These are phyloP conservation scores for Augiades crinisus DNA, from an alignment of 2,888 invertebrate species.

Conservation along the genomic window DNA sequence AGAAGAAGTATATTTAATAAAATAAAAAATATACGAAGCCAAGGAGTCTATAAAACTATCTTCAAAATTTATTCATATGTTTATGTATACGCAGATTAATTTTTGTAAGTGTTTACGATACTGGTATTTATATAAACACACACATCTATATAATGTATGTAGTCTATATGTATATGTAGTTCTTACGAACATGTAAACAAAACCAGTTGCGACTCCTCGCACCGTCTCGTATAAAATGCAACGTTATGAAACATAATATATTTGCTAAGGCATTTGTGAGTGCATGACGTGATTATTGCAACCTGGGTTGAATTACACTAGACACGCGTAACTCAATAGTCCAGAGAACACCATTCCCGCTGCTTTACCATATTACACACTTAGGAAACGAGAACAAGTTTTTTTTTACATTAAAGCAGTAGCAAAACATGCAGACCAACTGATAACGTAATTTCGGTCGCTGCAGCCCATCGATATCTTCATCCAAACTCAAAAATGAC, in stretches of 20 bases:
- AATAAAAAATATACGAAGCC: no score
- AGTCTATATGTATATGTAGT: background rate
- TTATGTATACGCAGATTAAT: background rate
- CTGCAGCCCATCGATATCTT: no score
- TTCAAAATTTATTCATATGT: no score
- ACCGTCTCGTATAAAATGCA: constrained; percentile 13
- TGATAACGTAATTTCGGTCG: no score
- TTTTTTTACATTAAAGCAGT: no score
- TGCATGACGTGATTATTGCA: constrained; percentile 5
- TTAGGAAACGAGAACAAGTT: no score
- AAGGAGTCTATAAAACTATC: background rate
- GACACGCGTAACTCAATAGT: constrained; percentile 16
- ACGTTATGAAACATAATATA: constrained; percentile 19
- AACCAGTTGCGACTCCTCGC: constrained; percentile 18
- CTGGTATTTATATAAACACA: background rate
- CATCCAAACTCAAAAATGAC: no score
- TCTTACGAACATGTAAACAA: constrained; percentile 12
- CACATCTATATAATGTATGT: constrained; percentile 1
- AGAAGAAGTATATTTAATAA: no score
- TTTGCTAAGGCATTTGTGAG: constrained; percentile 15
- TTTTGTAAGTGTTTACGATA: background rate
- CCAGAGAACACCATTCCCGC: background rate
- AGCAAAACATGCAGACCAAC: no score
- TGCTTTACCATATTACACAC: no score
- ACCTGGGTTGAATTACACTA: constrained; percentile 12